Evolutionary conservation across 2,113 vertebrate genomes (phyloP), one percentile per base, ranked within the genome.

Genomic region (Thamnaconus septentrionalis): DNA sequence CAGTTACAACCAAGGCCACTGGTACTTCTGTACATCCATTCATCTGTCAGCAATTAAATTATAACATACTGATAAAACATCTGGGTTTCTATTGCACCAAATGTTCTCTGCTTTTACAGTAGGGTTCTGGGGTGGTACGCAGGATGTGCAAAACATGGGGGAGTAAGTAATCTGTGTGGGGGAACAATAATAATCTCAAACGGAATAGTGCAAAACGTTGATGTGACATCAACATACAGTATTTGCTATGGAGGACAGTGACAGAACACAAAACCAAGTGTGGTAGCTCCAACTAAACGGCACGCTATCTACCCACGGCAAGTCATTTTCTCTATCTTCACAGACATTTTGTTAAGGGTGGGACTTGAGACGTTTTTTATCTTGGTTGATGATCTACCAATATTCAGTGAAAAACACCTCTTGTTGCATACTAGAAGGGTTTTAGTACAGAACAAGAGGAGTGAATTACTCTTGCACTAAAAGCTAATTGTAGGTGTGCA

Each of bases 61-160:
- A 82, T 62, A 71, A 78, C 69, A 83, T 71, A 75, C 59, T 69
- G 82, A 82, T 82, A 86, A 81, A 84, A 71, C 71, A 74, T 89
- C 80, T 87, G 84, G 77, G 45, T 81, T 85, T 83, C 76, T 90
- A 88, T 92, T 90, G 85, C 85, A 89, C 88, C 83, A 78, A 78
- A 81, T 80, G 79, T 68, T 74, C 59, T 77, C 56, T 85, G 72
- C 67, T 76, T 75, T 82, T 87, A 88, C 82, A 83, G 75, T 82
- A 85, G 71, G 78, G 73, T 56, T 44, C 79, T 65, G 76, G 61
- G 76, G 64, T 70, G 74, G 85, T 72, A 59, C 41, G 53, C 8
- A 55, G 79, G 66, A 61, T 87, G 87, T 90, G 85, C 78, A 90
- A 87, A 88, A 85, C 52, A 77, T 67, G 41, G 62, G 76, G 61